Evolutionary conservation across 2,888 invertebrate species (phyloP).

Genomic region (Conistra vaccinii): DNA sequence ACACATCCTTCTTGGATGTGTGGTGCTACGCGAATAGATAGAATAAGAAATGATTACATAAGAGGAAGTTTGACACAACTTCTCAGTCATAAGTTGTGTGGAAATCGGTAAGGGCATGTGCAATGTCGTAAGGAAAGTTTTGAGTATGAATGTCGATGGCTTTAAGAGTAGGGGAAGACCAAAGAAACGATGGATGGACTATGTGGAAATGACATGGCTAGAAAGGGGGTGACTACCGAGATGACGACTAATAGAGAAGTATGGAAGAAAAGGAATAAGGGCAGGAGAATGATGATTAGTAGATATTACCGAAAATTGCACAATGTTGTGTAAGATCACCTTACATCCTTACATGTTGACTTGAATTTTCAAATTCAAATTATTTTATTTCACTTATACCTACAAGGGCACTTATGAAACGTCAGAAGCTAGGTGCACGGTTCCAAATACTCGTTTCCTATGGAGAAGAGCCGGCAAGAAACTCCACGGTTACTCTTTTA

Average conservation of each 20-base stretch:
- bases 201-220: neutral
- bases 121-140: neutral
- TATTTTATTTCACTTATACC: too few relatives aligned
- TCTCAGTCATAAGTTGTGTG: too few relatives aligned
- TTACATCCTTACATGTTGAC: neutral
- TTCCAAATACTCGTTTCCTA: too few relatives aligned
- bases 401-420: too few relatives aligned
- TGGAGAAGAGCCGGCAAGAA: too few relatives aligned
- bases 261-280: neutral
- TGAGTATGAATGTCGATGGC: neutral
- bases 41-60: neutral
- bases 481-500: too few relatives aligned
- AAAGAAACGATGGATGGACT: neutral
- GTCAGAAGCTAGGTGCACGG: too few relatives aligned
- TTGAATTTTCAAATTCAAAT: neutral
- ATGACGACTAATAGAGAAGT: neutral
- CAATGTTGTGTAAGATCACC: neutral
- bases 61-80: neutral
- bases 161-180: neutral
- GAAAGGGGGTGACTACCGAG: neutral
- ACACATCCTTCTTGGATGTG: too few relatives aligned
- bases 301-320: neutral
- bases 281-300: too few relatives aligned
- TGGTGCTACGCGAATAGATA: too few relatives aligned
- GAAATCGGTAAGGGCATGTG: neutral